A percentile compares a stretch with the other conserved stretches of the same genome.
Conservation (phyloP, 2,113 vertebrate genomes). For the Isichthys henryi region DNA sequence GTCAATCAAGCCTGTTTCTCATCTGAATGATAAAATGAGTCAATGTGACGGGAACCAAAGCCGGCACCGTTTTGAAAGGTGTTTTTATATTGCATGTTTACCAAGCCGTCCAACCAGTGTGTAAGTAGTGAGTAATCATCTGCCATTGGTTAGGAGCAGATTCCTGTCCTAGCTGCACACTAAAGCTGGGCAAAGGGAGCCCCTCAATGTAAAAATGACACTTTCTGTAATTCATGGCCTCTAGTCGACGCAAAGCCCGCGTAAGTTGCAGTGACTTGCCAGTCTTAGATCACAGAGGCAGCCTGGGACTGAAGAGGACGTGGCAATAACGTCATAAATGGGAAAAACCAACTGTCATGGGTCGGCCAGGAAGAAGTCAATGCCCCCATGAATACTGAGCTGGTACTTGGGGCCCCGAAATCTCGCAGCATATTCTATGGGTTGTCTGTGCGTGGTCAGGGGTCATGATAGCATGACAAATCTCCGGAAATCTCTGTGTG, state of each 20-base stretch:
- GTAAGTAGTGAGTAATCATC: neutral
- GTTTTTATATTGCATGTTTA: neutral
- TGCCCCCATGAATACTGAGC: neutral
- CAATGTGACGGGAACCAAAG: neutral
- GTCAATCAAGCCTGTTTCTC: neutral
- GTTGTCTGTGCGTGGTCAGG: neutral
- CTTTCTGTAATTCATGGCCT: constrained; percentile 7
- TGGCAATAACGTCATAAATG: neutral
- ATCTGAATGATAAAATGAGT: neutral
- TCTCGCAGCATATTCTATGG: too few relatives aligned
- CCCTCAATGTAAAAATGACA: neutral
- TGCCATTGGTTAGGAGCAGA: neutral
- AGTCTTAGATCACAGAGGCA: neutral
- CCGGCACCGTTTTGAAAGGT: neutral
- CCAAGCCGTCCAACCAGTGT: neutral
- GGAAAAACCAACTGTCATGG: neutral
- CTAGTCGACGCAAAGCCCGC: neutral
- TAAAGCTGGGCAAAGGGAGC: neutral
- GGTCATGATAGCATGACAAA: neutral
- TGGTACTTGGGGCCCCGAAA: neutral
- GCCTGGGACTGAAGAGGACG: neutral
- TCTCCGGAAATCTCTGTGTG: neutral
- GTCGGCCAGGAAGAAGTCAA: neutral
- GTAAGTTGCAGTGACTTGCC: neutral
- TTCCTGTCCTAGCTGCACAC: neutral